Evolutionary conservation across 2,797 vertebrate genomes (phyloP), one percentile per base, ranked within the genome.

Genomic region (Cyprinella venusta): DNA sequence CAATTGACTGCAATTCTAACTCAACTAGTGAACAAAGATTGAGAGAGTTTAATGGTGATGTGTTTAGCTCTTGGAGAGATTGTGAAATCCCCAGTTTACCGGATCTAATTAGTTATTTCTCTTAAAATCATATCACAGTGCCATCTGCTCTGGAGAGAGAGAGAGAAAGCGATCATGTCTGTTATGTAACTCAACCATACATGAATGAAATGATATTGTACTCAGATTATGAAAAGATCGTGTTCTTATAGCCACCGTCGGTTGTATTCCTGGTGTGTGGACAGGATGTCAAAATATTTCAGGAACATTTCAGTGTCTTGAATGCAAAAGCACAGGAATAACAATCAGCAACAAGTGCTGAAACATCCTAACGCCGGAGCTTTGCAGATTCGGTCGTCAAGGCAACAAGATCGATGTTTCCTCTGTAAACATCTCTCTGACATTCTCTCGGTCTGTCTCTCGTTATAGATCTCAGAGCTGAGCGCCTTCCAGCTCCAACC

Each of bases 61-160:
- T 79, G 38, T 83, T 79, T 71, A 71, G 54, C 81, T 59, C 56
- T 76, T 74, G 70, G 36, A 77, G 82, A 80, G 45, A 59, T 71
- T 72, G 64, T 84, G 76, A 71, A 59, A 56, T 71, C 76, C 40
- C 82, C 69, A 64, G 84, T 75, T 76, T 81, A n/a, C n/a, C n/a
- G n/a, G n/a, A n/a, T n/a, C n/a, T n/a, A 56, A 59, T 80, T 42
- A 82, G 86, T 87, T 82, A 84, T 86, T 86, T 83, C 82, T 76
- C 79, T 80, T 75, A 80, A 79, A 82, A 80, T 88, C 79, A 82
- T 75, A 86, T 86, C 79, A 82, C 52, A 38, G 63, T 68, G 77
- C 86, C 84, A 87, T 87, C 86, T 87, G 84, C 70, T 84, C 79
- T 79, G 15, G n/a, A n/a, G 30, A 64, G 71, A 83, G 80, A 83